Percentiles rank a stretch among this genome's conserved stretches.
These are phyloP conservation scores for Anastrepha obliqua DNA, from an alignment of 1,140 invertebrate species.

Conservation along the genomic window DNA sequence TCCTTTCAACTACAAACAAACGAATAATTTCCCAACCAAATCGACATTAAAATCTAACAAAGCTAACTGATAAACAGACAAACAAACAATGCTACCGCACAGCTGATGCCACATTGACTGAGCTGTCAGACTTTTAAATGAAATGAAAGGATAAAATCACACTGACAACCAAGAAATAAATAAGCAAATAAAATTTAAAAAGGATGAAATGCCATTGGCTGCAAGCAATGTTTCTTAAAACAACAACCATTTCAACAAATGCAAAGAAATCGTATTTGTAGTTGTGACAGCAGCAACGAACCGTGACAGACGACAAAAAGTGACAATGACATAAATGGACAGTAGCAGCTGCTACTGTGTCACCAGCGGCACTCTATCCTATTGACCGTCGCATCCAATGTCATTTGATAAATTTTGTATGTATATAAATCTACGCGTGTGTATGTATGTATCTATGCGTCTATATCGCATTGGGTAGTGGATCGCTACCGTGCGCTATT, in stretches of 20 bases:
- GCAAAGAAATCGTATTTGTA: conserved; percentile 24
- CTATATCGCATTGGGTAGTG: not conserved
- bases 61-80: not conserved
- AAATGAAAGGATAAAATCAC: conserved; percentile 50
- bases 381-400: conserved; percentile 26
- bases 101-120: conserved; percentile 39
- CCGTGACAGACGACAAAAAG: conserved; percentile 54
- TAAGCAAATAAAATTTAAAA: conserved; percentile 43
- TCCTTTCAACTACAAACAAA: conserved; percentile 43
- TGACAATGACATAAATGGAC: conserved; percentile 58
- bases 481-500: conserved; percentile 12
- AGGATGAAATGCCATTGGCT: conserved; percentile 20
- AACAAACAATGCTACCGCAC: not conserved
- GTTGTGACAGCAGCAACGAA: conserved; percentile 53
- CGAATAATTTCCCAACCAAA: not conserved
- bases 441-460: conserved; percentile 21
- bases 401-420: not conserved
- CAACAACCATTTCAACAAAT: not conserved
- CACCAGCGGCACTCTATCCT: conserved; percentile 18
- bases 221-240: conserved; percentile 29
- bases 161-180: conserved; percentile 49
- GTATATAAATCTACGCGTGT: not conserved
- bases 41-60: not conserved
- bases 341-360: conserved; percentile 58
- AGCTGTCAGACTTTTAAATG: conserved; percentile 47